Evolutionary conservation across 2,888 invertebrate genomes (phyloP), one percentile per base, ranked within the genome.

Genomic region (Perithous albicinctus): DNA sequence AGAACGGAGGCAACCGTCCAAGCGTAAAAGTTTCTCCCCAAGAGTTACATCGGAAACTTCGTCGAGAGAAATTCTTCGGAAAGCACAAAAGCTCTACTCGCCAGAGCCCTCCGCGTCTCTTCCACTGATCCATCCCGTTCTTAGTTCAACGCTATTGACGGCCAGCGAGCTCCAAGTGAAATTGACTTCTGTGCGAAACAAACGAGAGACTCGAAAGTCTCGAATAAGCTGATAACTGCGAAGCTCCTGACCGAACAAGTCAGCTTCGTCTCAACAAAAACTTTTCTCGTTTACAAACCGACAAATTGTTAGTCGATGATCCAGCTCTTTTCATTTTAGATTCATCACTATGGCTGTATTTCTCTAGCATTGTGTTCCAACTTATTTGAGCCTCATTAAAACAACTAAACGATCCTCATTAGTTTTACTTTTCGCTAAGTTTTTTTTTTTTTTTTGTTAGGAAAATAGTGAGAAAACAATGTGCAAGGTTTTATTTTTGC

Each of bases 241-340:
- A 81, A 70, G 38, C 69, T 67, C 38, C 29, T 61, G n/a, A 5
- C 61, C 2, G 32, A 32, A 18, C 38, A 38, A 61, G 15, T n/a
- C 18, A 86, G 86, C 85, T 89, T 86, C 63, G 23, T 32, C 32
- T 54, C 56, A 78, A 82, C 84, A 84, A 32, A n/a, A 91, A 90
- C 89, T 91, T 89, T 63, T 83, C 86, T 89, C 91, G 90, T 91
- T 91, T 90, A 88, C 89, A 90, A n/a, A 90, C 87, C 86, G 86
- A 66, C 84, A 88, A 90, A 90, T 91, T 89, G 88, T 90, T 88
- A 85, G 87, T 86, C 85, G 81, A 84, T 86, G 85, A 87, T 86
- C 84, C 85, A 84, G 84, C 83, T 56, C 77, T 81, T 83, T 82
- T 56, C 56, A 35, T 63, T 73, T 48, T 54, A n/a, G n/a, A 76